Conservation (phyloP, 2,888 invertebrate genomes). For the Elysia crispata region DNA sequence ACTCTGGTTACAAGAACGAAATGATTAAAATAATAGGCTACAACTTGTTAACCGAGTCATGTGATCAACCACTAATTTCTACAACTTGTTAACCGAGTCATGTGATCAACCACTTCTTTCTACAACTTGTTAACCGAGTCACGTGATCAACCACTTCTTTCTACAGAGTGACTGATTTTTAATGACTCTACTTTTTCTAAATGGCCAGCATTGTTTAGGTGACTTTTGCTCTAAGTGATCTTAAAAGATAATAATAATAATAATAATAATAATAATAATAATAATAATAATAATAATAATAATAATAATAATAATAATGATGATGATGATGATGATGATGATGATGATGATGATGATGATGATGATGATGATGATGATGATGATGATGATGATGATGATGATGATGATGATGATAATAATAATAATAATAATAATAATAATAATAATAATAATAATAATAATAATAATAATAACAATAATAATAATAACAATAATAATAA, state of each 20-base stretch:
- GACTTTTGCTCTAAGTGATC: not conserved
- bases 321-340: not conserved
- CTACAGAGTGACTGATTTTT: too few relatives aligned
- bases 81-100: too few relatives aligned
- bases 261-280: not conserved
- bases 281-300: not conserved
- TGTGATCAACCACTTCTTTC: too few relatives aligned
- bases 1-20: too few relatives aligned
- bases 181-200: too few relatives aligned
- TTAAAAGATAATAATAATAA: not conserved
- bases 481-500: not conserved
- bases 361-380: conserved; percentile 31
- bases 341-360: conserved; percentile 9
- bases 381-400: conserved; percentile 31
- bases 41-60: too few relatives aligned
- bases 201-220: not conserved
- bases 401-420: conserved; percentile 12
- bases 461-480: not conserved
- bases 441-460: not conserved
- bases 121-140: too few relatives aligned
- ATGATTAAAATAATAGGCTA: too few relatives aligned
- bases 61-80: too few relatives aligned
- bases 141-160: too few relatives aligned
- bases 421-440: not conserved
- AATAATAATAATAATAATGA: not conserved